Base-by-base conservation (phyloP, 2,888 invertebrate species). In the Mystacides longicornis region DNA sequence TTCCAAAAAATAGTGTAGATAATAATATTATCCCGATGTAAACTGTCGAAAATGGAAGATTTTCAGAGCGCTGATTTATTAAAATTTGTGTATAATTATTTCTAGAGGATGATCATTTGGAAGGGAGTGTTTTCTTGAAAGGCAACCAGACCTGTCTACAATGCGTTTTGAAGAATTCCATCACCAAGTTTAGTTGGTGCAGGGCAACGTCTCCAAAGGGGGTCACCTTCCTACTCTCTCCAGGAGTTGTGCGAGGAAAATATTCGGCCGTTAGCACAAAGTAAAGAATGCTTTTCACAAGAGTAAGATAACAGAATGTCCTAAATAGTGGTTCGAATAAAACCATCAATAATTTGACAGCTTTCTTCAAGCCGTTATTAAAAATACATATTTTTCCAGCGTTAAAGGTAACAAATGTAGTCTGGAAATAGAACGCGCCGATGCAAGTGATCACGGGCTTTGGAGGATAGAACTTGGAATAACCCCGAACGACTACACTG, bases 391-490 rank as follows among this genome's bases (percentile, higher is more conserved):
- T 27, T 27, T 11, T 37, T 37, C 16, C 37, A 54, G 57, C 19
- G 19, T 54, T 11, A 20, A 5, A 27, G 47, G 48, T 14, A 56
- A 53, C 51, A 52, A n/a, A 23, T 60, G 60, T 33, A 42, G 53
- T 7, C 16, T 60, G 42, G 55, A 57, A 45, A 60, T 60, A 9
- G n/a, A 57, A n/a, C 16, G n/a, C 37, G 22, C 43, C 51, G 14
- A 58, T 58, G 3, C 23, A 57, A 11, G 23, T 7, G 60, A 60
- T 7, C 14, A 45, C 45, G 60, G 60, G 22, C 45, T 37, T 11
- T 60, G 60, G 60, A 49, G 57, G 21, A 37, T 60, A 18, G 57
- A 60, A 27, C 22, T 60, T 1, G 60, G 58, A 23, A 27, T 27
- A 14, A 2, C 47, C 14, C 23, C 21, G 4, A 48, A 58, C 37